Percentiles rank a stretch among this genome's conserved stretches.
These are phyloP conservation scores for Manduca sexta DNA, from an alignment of 1,140 invertebrate genomes.

Conservation along the genomic window DNA sequence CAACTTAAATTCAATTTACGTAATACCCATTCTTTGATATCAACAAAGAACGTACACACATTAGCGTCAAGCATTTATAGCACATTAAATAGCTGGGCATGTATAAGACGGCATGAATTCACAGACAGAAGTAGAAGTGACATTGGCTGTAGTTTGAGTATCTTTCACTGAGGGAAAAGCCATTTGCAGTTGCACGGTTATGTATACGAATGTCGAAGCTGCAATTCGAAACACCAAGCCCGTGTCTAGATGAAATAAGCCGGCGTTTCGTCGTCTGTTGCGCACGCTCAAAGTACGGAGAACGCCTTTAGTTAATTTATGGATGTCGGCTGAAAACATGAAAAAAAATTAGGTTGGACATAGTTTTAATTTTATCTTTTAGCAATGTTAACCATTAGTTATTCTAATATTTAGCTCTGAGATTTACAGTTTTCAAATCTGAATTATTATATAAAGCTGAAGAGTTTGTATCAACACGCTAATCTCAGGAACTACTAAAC, in stretches of 20 bases:
- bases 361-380: no score
- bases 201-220: slow-evolving; percentile 35
- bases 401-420: no score
- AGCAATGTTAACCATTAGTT: no score
- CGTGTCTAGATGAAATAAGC: slow-evolving; percentile 27
- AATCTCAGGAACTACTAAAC: no score
- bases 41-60: no score
- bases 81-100: not conserved
- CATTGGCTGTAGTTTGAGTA: not conserved
- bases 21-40: no score
- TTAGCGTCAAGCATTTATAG: no score
- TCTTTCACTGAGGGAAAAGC: slow-evolving; percentile 7
- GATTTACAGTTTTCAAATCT: no score
- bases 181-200: slow-evolving; percentile 36
- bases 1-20: no score
- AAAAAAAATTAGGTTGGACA: not conserved
- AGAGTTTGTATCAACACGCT: no score
- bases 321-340: slow-evolving; percentile 27
- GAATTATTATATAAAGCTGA: no score
- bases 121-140: not conserved
- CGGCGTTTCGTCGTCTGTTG: slow-evolving; percentile 26
- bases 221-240: slow-evolving; percentile 18
- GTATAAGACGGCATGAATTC: not conserved
- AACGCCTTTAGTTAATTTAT: slow-evolving; percentile 26
- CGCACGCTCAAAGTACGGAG: slow-evolving; percentile 21